phyloP scores from a whole-genome alignment of 2,888 invertebrate genomes.

The Sesia apiformis region DNA sequence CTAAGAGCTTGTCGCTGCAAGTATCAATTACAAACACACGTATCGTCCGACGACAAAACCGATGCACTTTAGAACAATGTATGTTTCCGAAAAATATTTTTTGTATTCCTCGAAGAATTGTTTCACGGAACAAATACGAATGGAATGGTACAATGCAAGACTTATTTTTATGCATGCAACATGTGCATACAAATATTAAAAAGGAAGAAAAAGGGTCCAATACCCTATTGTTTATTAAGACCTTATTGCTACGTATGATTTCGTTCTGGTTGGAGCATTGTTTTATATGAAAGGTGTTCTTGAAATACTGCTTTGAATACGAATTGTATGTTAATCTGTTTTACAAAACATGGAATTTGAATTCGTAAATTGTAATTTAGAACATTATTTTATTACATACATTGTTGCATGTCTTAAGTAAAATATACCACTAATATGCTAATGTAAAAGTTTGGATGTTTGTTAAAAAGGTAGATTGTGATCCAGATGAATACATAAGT shows the following conservation, averaged over 20 bases:
- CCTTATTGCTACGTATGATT: constrained; percentile 25
- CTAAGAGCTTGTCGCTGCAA: too few species aligned
- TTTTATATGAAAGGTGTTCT: constrained; percentile 15
- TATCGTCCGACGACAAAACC: too few species aligned
- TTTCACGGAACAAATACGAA: background rate
- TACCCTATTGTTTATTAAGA: constrained; percentile 29
- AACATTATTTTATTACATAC: too few species aligned
- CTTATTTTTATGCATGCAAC: constrained; percentile 16
- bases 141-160: background rate
- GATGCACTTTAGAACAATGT: too few species aligned
- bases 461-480: too few species aligned
- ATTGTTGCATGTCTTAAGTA: too few species aligned
- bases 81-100: background rate
- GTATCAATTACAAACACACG: too few species aligned
- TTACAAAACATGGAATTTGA: background rate
- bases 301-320: constrained; percentile 20
- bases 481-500: too few species aligned
- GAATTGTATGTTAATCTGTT: constrained; percentile 18
- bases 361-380: background rate
- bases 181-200: constrained; percentile 36
- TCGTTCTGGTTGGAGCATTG: constrained; percentile 25
- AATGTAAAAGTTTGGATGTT: too few species aligned
- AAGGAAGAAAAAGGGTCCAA: constrained; percentile 21
- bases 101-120: background rate
- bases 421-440: too few species aligned